Evolutionary conservation across 2,113 vertebrate genomes (phyloP), one percentile per base, ranked within the genome.

Genomic region (Struthio camelus): DNA sequence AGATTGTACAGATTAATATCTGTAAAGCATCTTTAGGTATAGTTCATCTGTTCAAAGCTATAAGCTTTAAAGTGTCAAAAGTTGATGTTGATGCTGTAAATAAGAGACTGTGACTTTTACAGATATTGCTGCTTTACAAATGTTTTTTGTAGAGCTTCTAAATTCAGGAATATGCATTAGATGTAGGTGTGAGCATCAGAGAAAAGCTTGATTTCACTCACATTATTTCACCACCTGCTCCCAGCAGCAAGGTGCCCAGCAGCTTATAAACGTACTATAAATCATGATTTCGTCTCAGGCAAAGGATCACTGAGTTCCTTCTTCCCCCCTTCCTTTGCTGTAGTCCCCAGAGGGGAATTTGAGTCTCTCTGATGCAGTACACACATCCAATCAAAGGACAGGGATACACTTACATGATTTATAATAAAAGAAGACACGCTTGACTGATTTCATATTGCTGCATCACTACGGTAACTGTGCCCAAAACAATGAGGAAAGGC

Each of bases 361-460:
- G 38, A 44, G 67, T 85, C 34, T 92, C 59, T 90, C 80, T 94
- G 72, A 40, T 73, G 67, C 44, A 36, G 50, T 72, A 34, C 44
- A 91, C 40, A 44, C 34, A 85, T 67, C 71, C 76, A 87, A 51
- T 97, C 88, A 50, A 76, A 96, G 95, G 80, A 30, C 70, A 1
- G 0, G 22, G 59, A 70, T 93, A 34, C 3, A 8, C 62, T 94
- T 93, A 80, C 66, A 46, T 94, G 88, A 80, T 83, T 86, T 94
- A 78, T 88, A 72, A 66, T 80, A 89, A 65, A 85, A 97, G 79
- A 79, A 85, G 58, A 42, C 38, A 13, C 0, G 25, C 53, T 73
- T 71, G 82, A 93, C 89, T 80, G 77, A 78, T 93, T 96, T 91
- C 89, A 84, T 78, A 72, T 32, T 64, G 61, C 77, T 82, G 66